Evolutionary conservation across 2,888 invertebrate genomes (phyloP).

Genomic region (Drosophila diplacantha): DNA sequence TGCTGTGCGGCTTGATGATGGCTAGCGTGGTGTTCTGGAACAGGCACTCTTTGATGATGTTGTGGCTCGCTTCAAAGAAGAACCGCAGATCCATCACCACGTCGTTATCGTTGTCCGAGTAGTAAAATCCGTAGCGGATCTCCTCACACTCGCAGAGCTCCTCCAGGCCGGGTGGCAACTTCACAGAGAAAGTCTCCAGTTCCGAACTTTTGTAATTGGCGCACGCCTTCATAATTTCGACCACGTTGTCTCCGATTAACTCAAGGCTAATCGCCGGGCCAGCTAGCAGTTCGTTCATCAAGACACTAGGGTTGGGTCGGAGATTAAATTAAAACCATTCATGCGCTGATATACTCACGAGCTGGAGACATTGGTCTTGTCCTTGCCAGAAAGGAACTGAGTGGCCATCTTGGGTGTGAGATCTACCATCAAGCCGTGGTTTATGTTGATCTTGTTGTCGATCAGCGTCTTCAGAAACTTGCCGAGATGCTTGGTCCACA

Average conservation of each 20-base stretch:
- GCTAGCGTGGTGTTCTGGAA: constrained; percentile 86
- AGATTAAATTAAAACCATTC: background rate
- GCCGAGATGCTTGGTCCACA: constrained; percentile 84
- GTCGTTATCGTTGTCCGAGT: constrained; percentile 80
- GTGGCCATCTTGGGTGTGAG: constrained; percentile 83
- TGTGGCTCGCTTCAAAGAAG: constrained; percentile 81
- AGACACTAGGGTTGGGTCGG: constrained; percentile 45
- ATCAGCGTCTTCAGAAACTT: constrained; percentile 85
- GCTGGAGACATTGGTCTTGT: constrained; percentile 81
- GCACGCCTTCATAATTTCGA: constrained; percentile 70
- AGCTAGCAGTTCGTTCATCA: constrained; percentile 69
- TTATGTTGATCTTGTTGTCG: constrained; percentile 81
- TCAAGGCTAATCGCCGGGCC: constrained; percentile 75
- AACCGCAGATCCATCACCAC: constrained; percentile 78
- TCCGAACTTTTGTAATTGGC: constrained; percentile 52
- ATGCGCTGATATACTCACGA: constrained; percentile 79
- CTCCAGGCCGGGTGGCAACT: constrained; percentile 78
- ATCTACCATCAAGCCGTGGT: constrained; percentile 85
- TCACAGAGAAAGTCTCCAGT: constrained; percentile 37
- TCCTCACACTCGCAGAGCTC: constrained; percentile 83
- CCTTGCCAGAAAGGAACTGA: constrained; percentile 80
- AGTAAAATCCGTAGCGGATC: constrained; percentile 85
- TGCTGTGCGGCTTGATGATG: constrained; percentile 93
- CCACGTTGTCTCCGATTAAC: constrained; percentile 74
- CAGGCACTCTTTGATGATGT: constrained; percentile 79